These are phyloP conservation scores for Rhea americana DNA, from an alignment of 2,113 vertebrate species.

Conservation along the genomic window DNA sequence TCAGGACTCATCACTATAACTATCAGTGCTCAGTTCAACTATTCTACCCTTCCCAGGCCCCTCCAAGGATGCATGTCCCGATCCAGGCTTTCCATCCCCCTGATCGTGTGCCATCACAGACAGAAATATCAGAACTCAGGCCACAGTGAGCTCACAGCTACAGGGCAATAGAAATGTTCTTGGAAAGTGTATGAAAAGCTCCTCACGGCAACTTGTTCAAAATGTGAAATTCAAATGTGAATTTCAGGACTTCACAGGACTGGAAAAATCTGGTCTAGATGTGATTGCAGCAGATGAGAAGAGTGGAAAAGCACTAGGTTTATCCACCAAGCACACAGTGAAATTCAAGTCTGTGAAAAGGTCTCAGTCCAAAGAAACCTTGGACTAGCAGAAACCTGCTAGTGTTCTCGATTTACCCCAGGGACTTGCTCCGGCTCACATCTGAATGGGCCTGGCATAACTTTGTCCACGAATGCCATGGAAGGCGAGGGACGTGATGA, in stretches of 20 bases:
- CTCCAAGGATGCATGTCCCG: background rate
- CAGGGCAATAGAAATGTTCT: background rate
- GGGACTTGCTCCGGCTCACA: background rate
- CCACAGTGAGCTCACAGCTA: background rate
- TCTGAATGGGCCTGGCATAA: background rate
- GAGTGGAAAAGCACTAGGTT: background rate
- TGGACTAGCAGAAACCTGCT: background rate
- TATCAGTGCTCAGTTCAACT: background rate
- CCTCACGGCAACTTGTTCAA: background rate
- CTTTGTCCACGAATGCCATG: background rate
- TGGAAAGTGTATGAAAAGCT: background rate
- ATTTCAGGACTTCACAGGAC: background rate
- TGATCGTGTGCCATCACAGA: background rate
- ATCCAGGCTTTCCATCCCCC: background rate
- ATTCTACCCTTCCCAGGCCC: background rate
- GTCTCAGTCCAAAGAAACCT: background rate
- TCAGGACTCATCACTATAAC: background rate
- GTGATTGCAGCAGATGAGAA: rapidly evolving
- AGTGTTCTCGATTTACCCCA: rapidly evolving
- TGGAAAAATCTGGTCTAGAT: background rate
- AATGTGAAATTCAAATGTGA: background rate
- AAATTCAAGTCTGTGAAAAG: background rate
- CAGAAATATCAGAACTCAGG: background rate
- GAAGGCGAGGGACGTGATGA: background rate
- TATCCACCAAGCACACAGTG: background rate